Evolutionary conservation across 2,888 invertebrate genomes (phyloP), one percentile per base, ranked within the genome.

Genomic region (Ceraclea dissimilis): DNA sequence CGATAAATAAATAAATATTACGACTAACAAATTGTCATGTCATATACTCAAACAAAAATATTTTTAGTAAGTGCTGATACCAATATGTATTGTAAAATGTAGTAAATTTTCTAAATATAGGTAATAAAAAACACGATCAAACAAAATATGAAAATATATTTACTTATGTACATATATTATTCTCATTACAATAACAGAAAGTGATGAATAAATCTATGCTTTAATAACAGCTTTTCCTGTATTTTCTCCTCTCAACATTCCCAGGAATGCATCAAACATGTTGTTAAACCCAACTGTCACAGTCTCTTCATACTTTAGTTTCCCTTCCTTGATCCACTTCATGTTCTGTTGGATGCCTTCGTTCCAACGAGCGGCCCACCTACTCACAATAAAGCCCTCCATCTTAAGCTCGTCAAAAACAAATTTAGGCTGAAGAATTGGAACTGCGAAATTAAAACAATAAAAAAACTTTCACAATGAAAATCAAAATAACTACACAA

Each of bases 211-310:
- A n/a, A n/a, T 65, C 69, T 69, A 82, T 2, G 75, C 74, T 74
- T 82, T 81, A 11, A 88, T 81, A 58, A 88, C 69, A 31, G 85
- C 84, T 75, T 88, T 88, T 51, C 88, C 88, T 20, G 75, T 76
- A 69, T 86, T 88, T 65, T 82, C 80, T 33, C 88, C 88, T 54
- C 72, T 68, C 6, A 79, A 69, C 67, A 88, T 76, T 13, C 80
- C 83, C 53, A 81, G 74, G 59, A 88, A 80, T 33, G 88, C 86
- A 49, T 82, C 75, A 1, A 85, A 83, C 80, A 85, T 83, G 63
- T 86, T 86, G 61, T 86, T 85, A 69, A 89, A 88, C 2, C 88
- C 88, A 58, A 84, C 71, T 2, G 84, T 85, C 1, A 84, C 67
- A 48, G 86, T 85, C 69, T 90, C 89, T 60, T 75, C 74, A 66